Base-by-base conservation (phyloP, 1,140 invertebrate genomes). In the Cylas formicarius region DNA sequence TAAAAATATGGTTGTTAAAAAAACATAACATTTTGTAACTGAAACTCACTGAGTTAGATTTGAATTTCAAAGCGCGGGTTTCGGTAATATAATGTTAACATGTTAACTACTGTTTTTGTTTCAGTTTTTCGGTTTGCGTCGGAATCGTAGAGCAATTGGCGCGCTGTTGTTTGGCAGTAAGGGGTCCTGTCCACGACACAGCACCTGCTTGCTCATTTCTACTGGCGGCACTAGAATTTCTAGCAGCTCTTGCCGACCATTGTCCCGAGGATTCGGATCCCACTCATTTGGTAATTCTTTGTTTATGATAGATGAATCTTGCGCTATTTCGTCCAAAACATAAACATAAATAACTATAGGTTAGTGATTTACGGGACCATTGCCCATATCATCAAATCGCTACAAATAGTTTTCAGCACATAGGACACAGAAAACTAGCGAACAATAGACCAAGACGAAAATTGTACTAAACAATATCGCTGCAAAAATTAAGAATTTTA, bases 61-160 rank as follows among this genome's bases (percentile, higher is more conserved):
- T n/a, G n/a, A n/a, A n/a, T n/a, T n/a, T n/a, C n/a, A n/a, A n/a
- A n/a, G n/a, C n/a, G n/a, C n/a, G n/a, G n/a, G n/a, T n/a, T n/a
- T n/a, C n/a, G n/a, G n/a, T n/a, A n/a, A n/a, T n/a, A n/a, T n/a
- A n/a, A n/a, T n/a, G n/a, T n/a, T n/a, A n/a, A n/a, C n/a, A n/a
- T n/a, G n/a, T n/a, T n/a, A n/a, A n/a, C n/a, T n/a, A n/a, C n/a
- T 50, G 38, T 46, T 51, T 55, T 58, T 55, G 43, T 72, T 74
- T 7, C 67, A 82, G 80, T 57, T 83, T 81, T 58, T 69, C 76
- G 10, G 79, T 83, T 26, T 76, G 76, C 46, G 68, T 80, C 10
- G 80, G 81, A 4, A 69, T 82, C 4, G 72, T 82, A 5, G 81
- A 84, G 62, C 77, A 78, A 45, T 61, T 84, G 28, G 71, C 77